phyloP scores from a whole-genome alignment of 64 coral and sea anemone species.

The Dendronephthya gigantea region DNA sequence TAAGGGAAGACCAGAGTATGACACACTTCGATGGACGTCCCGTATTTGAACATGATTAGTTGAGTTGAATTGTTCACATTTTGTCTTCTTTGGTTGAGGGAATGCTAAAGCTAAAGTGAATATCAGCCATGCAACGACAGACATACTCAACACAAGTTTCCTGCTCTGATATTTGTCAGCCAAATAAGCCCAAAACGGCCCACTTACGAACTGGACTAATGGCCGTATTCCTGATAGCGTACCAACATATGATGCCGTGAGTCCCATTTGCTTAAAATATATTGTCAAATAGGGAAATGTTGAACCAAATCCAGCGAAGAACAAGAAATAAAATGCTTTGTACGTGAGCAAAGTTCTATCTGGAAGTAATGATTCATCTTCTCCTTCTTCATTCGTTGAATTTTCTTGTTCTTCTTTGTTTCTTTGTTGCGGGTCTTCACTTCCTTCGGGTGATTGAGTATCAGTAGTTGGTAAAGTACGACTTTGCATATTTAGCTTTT shows the following conservation, averaged over 20 bases:
- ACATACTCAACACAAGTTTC: conserved; percentile 42
- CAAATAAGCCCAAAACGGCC: conserved; percentile 46
- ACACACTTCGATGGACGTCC: neutral
- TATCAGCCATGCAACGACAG: conserved; percentile 34
- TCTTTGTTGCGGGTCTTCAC: neutral
- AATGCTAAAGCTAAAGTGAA: conserved; percentile 36
- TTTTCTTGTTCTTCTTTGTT: neutral
- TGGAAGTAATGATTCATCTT: neutral
- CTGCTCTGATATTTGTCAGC: conserved; percentile 47
- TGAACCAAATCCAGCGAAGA: conserved; percentile 47
- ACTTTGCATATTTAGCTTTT: neutral
- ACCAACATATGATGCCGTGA: conserved; percentile 31
- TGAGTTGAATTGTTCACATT: conserved; percentile 3
- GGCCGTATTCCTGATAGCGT: conserved; percentile 38
- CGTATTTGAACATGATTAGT: neutral
- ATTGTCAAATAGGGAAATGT: conserved; percentile 51
- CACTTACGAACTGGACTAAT: conserved; percentile 34
- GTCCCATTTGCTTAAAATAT: conserved; percentile 66
- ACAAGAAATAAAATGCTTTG: conserved; percentile 53
- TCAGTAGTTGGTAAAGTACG: neutral
- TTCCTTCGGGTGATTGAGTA: neutral
- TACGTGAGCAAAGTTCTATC: conserved; percentile 27
- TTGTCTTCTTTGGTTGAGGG: conserved; percentile 39
- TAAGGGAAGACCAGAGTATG: neutral
- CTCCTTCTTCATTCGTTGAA: neutral